A percentile compares a stretch with the other conserved stretches of the same genome.
phyloP scores from a whole-genome alignment of 1,140 invertebrate species.

The Ridgeia piscesae region DNA sequence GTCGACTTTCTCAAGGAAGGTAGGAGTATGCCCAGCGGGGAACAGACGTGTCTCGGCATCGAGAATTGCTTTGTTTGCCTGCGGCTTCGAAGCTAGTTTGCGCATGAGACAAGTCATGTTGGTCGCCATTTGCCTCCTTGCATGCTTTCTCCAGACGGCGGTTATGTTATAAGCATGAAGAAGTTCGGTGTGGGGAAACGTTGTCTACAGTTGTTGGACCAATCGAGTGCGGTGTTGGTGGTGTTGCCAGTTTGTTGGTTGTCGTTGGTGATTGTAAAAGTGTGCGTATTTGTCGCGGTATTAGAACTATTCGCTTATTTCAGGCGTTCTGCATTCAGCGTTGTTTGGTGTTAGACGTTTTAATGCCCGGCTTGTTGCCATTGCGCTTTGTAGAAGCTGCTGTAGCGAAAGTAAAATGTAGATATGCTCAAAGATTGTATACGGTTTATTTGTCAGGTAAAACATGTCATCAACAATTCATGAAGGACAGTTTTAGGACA shows the following conservation, averaged over 20 bases:
- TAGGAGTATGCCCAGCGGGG: not conserved
- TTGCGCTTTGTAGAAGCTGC: not conserved
- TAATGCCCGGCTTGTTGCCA: not conserved
- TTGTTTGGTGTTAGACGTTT: not conserved
- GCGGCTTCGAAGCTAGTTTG: not conserved
- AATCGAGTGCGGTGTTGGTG: not conserved
- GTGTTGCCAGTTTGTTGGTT: not conserved
- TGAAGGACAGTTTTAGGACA: too few species aligned
- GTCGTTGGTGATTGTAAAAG: not conserved
- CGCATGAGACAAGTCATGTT: not conserved
- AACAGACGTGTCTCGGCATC: not conserved
- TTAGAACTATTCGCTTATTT: not conserved
- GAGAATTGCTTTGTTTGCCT: not conserved
- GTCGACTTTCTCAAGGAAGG: not conserved
- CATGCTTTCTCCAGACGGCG: not conserved
- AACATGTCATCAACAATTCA: too few species aligned
- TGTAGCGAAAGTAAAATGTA: not conserved
- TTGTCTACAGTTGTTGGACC: not conserved
- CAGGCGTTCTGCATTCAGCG: not conserved
- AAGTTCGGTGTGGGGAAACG: not conserved
- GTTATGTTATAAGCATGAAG: not conserved
- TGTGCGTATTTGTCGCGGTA: not conserved
- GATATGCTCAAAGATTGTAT: not conserved
- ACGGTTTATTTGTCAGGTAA: not conserved
- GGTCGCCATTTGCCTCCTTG: not conserved